Percentiles rank a stretch among this genome's conserved stretches.
Conservation (phyloP, 2,113 vertebrate genomes). For the Actinemys pallida region DNA sequence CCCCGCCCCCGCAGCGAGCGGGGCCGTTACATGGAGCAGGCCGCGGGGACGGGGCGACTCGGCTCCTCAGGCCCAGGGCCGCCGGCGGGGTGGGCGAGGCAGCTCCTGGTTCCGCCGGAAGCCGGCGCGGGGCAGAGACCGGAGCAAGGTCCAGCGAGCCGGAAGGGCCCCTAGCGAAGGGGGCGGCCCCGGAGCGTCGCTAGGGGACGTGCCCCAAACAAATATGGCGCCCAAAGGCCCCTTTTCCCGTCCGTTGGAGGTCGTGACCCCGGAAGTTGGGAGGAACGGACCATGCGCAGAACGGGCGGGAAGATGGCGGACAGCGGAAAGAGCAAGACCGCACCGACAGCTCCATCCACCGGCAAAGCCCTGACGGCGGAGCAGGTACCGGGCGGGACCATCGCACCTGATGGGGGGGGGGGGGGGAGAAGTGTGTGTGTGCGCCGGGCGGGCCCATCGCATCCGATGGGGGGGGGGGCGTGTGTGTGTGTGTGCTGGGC, state of each 20-base stretch:
- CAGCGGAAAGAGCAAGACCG: not conserved
- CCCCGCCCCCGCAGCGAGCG: accelerated
- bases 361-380: constrained; percentile 44
- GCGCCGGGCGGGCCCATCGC: not conserved
- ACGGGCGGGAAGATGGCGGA: constrained; percentile 68
- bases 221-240: not conserved
- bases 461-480: too few species aligned
- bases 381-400: not conserved
- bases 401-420: not conserved
- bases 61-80: too few species aligned
- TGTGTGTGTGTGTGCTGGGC: not conserved
- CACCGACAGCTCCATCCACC: not conserved
- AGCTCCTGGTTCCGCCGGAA: too few species aligned
- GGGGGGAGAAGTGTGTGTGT: not conserved
- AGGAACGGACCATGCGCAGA: not conserved
- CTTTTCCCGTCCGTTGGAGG: not conserved
- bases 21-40: not conserved
- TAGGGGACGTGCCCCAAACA: not conserved
- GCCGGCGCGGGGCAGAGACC: too few species aligned
- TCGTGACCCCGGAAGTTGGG: not conserved
- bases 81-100: too few species aligned
- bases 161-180: not conserved
- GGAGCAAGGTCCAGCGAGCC: not conserved
- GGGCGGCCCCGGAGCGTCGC: not conserved
- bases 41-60: not conserved